Evolutionary conservation across 2,888 invertebrate genomes (phyloP).

Genomic region (Perizoma flavofasciatum): DNA sequence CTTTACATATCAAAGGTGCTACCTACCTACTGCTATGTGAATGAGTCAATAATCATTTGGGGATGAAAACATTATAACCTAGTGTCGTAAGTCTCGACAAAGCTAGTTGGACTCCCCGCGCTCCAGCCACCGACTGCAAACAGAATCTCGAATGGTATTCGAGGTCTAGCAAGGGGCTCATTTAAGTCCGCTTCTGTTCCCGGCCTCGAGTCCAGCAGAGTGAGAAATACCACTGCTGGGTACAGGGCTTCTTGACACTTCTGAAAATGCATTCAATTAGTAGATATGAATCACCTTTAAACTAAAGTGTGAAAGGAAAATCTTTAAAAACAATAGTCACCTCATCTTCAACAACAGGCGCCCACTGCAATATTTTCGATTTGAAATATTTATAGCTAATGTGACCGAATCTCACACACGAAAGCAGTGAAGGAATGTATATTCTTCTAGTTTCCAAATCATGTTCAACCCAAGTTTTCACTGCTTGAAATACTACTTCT

Average conservation of each 20-base stretch:
- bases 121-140: constrained; percentile 95
- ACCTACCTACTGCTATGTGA: too few species aligned
- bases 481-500: constrained; percentile 89
- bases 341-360: constrained; percentile 77
- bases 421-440: constrained; percentile 84
- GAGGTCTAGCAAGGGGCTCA: constrained; percentile 86
- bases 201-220: constrained; percentile 75
- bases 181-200: constrained; percentile 78
- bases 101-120: constrained; percentile 92
- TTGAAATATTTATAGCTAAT: constrained; percentile 84
- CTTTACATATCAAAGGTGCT: too few species aligned
- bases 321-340: constrained; percentile 46
- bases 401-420: constrained; percentile 87
- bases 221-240: constrained; percentile 81
- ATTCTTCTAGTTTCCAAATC: constrained; percentile 80
- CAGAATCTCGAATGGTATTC: constrained; percentile 90
- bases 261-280: constrained; percentile 50
- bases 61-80: constrained; percentile 66
- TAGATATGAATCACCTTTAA: background rate
- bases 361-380: constrained; percentile 82
- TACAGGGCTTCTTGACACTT: constrained; percentile 81
- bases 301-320: background rate
- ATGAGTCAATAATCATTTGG: too few species aligned
- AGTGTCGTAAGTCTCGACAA: constrained; percentile 90
- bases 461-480: constrained; percentile 88